Base-by-base conservation (phyloP, 53 echinoderm and acorn worm species). In the Mesocentrotus franciscanus region DNA sequence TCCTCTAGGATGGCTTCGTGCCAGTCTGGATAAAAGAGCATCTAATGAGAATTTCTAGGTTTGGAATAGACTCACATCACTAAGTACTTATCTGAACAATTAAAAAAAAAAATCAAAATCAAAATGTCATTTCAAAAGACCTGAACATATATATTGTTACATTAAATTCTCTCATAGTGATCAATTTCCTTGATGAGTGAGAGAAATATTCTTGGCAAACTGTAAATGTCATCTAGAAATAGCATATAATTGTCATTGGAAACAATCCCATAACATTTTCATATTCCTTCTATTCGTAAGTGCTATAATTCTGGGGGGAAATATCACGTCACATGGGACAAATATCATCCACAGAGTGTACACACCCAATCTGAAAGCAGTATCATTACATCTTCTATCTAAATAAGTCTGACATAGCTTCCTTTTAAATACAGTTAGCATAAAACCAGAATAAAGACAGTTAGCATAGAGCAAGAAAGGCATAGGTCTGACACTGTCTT, bases 141-240 rank as follows among this genome's bases (percentile, higher is more conserved):
- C 68, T 68, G 24, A 20, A 68, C 20, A 68, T 20, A 24, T 68
- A 5, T 68, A 68, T 20, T 68, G 68, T 68, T 68, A 24, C 22
- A 4, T 24, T 68, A 24, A 18, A 22, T 24, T 68, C 68, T 0
- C 24, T 4, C 32, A 78, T n/a, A 78, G 34, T 78, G 3, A 27
- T 29, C 74, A 74, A 78, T n/a, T 78, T 78, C 78, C 78, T 78
- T 68, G 16, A 33, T 30, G 78, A 29, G 29, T 74, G 4, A 34
- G 34, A 10, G 76, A 76, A 76, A 10, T 34, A 34, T 78, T 78
- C 7, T 78, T 76, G 76, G 76, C 8, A 78, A 34, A 8, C 78
- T 78, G 16, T 78, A 78, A 78, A 78, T 78, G 35, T 78, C 78
- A 78, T 78, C 78, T 78, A 34, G 34, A 78, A 78, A 78, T 78